Evolutionary conservation across 2,113 vertebrate species (phyloP).

Genomic region (Barnardius zonarius): DNA sequence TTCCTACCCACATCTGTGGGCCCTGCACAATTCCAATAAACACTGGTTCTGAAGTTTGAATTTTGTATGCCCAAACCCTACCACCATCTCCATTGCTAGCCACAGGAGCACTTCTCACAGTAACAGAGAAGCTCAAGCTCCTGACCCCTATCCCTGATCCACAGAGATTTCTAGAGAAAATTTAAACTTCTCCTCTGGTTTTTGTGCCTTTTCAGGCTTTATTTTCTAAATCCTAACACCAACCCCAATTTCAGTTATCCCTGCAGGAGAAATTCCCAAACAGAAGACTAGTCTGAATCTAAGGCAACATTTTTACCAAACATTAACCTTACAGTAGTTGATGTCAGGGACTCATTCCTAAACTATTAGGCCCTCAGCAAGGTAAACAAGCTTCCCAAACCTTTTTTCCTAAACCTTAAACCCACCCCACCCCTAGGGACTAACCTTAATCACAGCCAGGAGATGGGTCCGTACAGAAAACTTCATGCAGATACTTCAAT

Average conservation of each 20-base stretch:
- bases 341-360: neutral
- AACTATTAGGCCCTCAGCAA: neutral
- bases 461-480: neutral
- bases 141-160: accelerated
- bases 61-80: neutral
- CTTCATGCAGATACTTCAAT: neutral
- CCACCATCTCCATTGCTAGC: too few species aligned
- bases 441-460: neutral
- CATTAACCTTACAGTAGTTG: neutral
- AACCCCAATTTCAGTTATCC: neutral
- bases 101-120: neutral
- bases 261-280: neutral
- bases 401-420: neutral
- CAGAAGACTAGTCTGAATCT: neutral
- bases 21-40: neutral
- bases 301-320: neutral
- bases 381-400: neutral
- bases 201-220: neutral
- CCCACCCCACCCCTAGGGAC: neutral
- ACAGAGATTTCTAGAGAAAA: neutral
- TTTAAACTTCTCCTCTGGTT: neutral
- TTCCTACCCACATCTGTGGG: neutral
- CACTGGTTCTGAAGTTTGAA: neutral
- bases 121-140: neutral
- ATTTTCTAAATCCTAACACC: neutral